Evolutionary conservation across 2,113 vertebrate species (phyloP), one percentile per base, ranked within the genome.

Genomic region (Dromas ardeola): DNA sequence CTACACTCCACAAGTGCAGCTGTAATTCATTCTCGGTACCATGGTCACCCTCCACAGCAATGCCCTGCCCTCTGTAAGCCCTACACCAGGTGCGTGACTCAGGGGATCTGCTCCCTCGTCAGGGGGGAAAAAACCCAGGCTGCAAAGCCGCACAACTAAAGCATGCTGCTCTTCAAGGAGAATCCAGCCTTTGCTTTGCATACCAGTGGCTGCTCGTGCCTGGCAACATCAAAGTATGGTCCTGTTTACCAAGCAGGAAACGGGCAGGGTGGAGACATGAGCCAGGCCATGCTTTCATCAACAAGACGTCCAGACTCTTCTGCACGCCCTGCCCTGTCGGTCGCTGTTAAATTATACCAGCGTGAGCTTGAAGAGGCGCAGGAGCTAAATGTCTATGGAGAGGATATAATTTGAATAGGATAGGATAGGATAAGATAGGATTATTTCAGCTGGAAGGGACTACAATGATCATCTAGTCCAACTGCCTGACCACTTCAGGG

Each of bases 31-130:
- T 56, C 49, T 47, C 0, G 0, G 23, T 20, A 29, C 22, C n/a
- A 14, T 8, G 21, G 42, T 36, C 55, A 25, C 47, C 38, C 36
- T 23, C 45, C 16, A 7, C 1, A 8, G 69, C 66, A 79, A 8
- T 49, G 56, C 61, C 20, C 53, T 73, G 36, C 45, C 34, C 53
- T 20, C 49, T 67, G 23, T 5, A 3, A 93, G 42, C 30, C 43
- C 36, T 42, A 62, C 5, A 53, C 1, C 43, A 65, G 38, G 5
- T 8, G 23, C 0, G 0, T 8, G 36, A 56, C 27, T 70, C 1
- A 4, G 36, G 38, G 11, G 26, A 70, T 32, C 73, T 2, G 7
- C 45, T 70, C 30, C 50, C 34, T 45, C 3, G 1, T 17, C 3
- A 58, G 36, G 14, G 40, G 23, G 36, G 16, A 58, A 65, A 59